phyloP scores from a whole-genome alignment of 92 coral and sea anemone genomes.

The Phenganax marumi region DNA sequence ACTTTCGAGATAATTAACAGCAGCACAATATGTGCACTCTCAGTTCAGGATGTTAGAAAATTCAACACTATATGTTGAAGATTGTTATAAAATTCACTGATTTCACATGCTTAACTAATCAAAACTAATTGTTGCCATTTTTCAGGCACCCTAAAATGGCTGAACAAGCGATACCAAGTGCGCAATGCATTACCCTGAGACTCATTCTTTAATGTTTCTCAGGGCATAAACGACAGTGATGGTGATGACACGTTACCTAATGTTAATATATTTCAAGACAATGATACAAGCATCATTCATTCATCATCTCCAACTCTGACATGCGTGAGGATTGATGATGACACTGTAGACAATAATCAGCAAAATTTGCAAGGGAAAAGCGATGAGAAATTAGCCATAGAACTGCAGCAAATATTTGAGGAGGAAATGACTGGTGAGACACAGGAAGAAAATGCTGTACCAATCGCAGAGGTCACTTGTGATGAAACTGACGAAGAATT shows the following conservation, averaged over 20 bases:
- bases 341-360: background rate
- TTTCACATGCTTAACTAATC: background rate
- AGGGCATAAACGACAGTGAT: constrained; percentile 4
- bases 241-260: background rate
- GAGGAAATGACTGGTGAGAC: background rate
- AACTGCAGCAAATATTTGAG: constrained; percentile 20
- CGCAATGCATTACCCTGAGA: too few species aligned
- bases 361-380: background rate
- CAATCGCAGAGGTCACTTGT: background rate
- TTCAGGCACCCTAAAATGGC: constrained; percentile 25
- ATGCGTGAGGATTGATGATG: background rate
- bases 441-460: background rate
- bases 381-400: constrained; percentile 21
- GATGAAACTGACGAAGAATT: constrained; percentile 18
- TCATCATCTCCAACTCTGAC: background rate
- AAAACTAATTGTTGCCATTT: background rate
- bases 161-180: background rate
- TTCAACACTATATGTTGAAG: background rate
- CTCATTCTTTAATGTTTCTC: background rate
- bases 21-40: background rate
- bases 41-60: background rate
- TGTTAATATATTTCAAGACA: background rate
- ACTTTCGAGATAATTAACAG: background rate
- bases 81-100: background rate
- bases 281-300: background rate